phyloP scores from a whole-genome alignment of 2,888 invertebrate genomes.

The Drosophila mulleri region DNA sequence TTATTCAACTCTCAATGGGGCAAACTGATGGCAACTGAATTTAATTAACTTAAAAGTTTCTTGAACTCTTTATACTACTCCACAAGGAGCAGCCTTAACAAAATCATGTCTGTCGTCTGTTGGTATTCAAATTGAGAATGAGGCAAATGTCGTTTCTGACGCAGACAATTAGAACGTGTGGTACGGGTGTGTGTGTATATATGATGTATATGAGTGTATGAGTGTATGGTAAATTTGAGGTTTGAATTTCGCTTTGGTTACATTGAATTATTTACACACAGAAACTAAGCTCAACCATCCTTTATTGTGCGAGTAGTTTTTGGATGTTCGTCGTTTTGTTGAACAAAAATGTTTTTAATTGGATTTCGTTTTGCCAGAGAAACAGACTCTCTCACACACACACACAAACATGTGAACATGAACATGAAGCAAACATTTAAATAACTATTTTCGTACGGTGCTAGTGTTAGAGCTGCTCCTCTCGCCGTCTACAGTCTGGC shows the following conservation, averaged over 20 bases:
- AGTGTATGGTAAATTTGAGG: conserved; percentile 19
- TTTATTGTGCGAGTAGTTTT: conserved; percentile 30
- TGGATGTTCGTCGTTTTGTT: conserved; percentile 37
- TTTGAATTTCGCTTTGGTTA: conserved; percentile 49
- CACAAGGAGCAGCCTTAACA: neutral
- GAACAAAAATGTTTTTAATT: conserved; percentile 64
- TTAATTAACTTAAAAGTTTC: conserved; percentile 4
- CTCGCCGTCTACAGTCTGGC: conserved; percentile 2
- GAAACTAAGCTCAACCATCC: conserved; percentile 54
- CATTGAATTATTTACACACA: conserved; percentile 71
- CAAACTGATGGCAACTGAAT: conserved; percentile 6
- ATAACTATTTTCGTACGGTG: conserved; percentile 16
- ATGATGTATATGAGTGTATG: neutral
- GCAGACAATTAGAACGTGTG: conserved; percentile 6
- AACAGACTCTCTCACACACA: conserved; percentile 12
- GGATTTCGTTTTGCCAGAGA: conserved; percentile 47
- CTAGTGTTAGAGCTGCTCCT: neutral
- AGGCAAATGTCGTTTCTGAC: conserved; percentile 25
- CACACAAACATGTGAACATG: neutral
- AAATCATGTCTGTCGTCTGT: conserved; percentile 3
- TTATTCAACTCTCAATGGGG: neutral
- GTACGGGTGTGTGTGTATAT: neutral
- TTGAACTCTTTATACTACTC: neutral
- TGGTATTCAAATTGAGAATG: conserved; percentile 31
- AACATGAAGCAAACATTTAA: conserved; percentile 39